A percentile compares a stretch with the other conserved stretches of the same genome.
phyloP scores from a whole-genome alignment of 2,888 invertebrate species.

The Ephialtes manifestator region DNA sequence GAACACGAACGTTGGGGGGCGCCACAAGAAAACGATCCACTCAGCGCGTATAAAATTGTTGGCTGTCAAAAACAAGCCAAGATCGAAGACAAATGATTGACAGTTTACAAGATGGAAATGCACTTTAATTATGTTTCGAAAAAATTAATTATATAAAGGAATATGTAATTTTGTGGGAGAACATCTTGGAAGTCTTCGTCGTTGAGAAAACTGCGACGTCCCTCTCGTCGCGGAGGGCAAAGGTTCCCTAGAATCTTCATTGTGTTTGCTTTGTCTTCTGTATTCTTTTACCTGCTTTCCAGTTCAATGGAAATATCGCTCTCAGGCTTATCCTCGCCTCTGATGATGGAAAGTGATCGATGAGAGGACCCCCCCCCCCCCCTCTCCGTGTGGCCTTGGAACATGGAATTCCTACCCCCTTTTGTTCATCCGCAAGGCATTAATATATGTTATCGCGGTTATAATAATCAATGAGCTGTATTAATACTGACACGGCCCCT shows the following conservation, averaged over 20 bases:
- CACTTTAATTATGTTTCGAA: background rate
- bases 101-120: background rate
- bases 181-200: background rate
- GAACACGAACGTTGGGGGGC: too few species aligned
- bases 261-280: constrained; percentile 24
- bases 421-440: constrained; percentile 36
- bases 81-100: too few species aligned
- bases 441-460: constrained; percentile 36
- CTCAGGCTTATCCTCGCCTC: background rate
- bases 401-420: constrained; percentile 48
- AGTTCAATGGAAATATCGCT: constrained; percentile 43
- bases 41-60: too few species aligned
- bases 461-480: constrained; percentile 46
- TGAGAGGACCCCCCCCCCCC: constrained; percentile 20
- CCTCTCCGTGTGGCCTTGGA: constrained; percentile 43
- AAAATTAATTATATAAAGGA: background rate
- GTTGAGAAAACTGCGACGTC: background rate
- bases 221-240: background rate
- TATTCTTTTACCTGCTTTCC: constrained; percentile 25
- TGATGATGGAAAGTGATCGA: constrained; percentile 45
- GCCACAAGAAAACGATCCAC: too few species aligned
- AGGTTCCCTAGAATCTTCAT: background rate
- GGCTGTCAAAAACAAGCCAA: too few species aligned
- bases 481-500: background rate
- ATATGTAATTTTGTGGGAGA: background rate